Conservation (phyloP, 1,140 invertebrate genomes). For the Drosophila leontia region DNA sequence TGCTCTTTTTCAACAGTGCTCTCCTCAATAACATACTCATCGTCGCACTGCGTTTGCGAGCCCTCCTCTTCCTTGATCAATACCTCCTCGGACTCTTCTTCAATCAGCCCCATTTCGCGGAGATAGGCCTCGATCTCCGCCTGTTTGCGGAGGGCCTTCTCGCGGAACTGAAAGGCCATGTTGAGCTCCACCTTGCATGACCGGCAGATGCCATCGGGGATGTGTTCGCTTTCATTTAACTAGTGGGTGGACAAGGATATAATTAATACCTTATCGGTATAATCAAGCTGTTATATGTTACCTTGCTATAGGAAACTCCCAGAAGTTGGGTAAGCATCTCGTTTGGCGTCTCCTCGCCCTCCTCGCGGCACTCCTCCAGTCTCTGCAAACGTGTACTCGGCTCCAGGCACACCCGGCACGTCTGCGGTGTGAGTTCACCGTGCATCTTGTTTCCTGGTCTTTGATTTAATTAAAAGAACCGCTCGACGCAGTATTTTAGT, state of each 20-base stretch:
- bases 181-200: slow-evolving; percentile 75
- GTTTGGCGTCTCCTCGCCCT: slow-evolving; percentile 78
- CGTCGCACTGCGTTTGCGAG: slow-evolving; percentile 42
- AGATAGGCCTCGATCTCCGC: slow-evolving; percentile 59
- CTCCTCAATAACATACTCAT: slow-evolving; percentile 62
- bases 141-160: slow-evolving; percentile 70
- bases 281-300: slow-evolving; percentile 5
- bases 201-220: slow-evolving; percentile 76
- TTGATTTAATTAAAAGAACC: slow-evolving; percentile 65
- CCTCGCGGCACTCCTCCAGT: slow-evolving; percentile 70
- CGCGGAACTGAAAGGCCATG: slow-evolving; percentile 79
- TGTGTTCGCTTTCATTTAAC: slow-evolving; percentile 63
- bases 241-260: slow-evolving; percentile 2
- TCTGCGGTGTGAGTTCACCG: slow-evolving; percentile 67
- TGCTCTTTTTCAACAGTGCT: slow-evolving; percentile 1
- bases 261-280: background rate
- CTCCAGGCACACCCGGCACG: slow-evolving; percentile 73
- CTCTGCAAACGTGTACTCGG: slow-evolving; percentile 58
- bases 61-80: slow-evolving; percentile 64
- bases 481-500: slow-evolving; percentile 70
- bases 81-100: slow-evolving; percentile 54
- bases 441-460: slow-evolving; percentile 49
- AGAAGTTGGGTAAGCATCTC: slow-evolving; percentile 75
- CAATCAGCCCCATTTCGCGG: slow-evolving; percentile 58
- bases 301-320: slow-evolving; percentile 68